phyloP scores from a whole-genome alignment of 2,888 invertebrate species.

The Criorhina ranunculi region DNA sequence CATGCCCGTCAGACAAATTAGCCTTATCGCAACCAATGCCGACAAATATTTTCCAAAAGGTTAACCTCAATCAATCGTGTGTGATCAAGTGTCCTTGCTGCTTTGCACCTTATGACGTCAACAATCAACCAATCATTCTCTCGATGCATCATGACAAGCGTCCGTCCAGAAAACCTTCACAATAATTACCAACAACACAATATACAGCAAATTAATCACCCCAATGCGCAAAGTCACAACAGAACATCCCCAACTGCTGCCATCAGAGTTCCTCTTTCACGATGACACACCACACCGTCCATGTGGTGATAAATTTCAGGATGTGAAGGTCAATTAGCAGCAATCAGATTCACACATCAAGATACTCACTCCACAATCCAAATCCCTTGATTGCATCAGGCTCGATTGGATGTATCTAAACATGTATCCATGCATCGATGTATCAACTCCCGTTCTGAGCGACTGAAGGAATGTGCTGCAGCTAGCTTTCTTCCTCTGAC shows the following conservation, averaged over 20 bases:
- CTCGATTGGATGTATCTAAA: constrained; percentile 20
- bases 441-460: no score
- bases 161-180: constrained; percentile 3
- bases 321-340: constrained; percentile 37
- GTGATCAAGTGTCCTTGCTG: constrained; percentile 34
- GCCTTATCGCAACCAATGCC: background rate
- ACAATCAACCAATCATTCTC: background rate
- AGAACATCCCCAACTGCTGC: background rate
- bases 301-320: constrained; percentile 15
- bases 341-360: constrained; percentile 18
- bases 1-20: no score
- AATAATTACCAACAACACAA: constrained; percentile 20
- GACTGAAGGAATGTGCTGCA: constrained; percentile 12
- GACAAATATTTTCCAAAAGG: constrained; percentile 17
- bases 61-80: constrained; percentile 14
- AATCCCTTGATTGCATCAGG: no score
- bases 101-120: constrained; percentile 30
- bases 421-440: background rate
- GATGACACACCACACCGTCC: background rate
- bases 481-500: constrained; percentile 31
- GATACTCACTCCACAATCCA: background rate
- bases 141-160: constrained; percentile 1
- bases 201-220: constrained; percentile 23
- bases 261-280: background rate
- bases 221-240: constrained; percentile 56